Conservation (phyloP, 2,797 vertebrate species). For the Rhadinocentrus ornatus region DNA sequence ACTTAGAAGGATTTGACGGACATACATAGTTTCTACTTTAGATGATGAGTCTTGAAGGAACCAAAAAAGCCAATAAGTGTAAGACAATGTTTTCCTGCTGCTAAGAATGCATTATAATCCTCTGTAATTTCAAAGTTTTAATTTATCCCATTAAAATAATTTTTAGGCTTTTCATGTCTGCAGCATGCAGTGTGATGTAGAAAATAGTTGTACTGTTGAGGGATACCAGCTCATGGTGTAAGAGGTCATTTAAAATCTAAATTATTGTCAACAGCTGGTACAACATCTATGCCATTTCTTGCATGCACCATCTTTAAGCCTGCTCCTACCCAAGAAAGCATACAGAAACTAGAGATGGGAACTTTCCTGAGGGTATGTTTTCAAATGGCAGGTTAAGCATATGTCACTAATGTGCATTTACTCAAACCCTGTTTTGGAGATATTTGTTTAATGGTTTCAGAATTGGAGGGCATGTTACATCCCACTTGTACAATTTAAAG, state of each 20-base stretch:
- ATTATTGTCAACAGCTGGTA: conserved; percentile 45
- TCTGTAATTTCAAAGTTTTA: no score
- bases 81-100: no score
- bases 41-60: no score
- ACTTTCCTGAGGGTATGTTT: background rate
- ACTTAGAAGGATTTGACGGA: background rate
- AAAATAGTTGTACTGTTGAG: conserved; percentile 30
- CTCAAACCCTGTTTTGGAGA: no score
- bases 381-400: background rate
- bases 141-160: background rate
- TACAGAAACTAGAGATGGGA: conserved; percentile 8
- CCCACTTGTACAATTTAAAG: no score
- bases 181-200: conserved; percentile 2
- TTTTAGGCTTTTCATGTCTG: background rate
- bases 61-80: no score
- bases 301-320: conserved; percentile 8
- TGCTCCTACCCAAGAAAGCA: conserved; percentile 2
- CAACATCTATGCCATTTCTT: conserved; percentile 29
- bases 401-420: no score
- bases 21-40: background rate
- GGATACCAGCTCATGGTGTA: conserved; percentile 31
- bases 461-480: no score
- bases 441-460: no score
- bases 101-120: no score
- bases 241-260: conserved; percentile 42